phyloP scores from a whole-genome alignment of 2,888 invertebrate genomes.

The Scelioninae gen. 2 region DNA sequence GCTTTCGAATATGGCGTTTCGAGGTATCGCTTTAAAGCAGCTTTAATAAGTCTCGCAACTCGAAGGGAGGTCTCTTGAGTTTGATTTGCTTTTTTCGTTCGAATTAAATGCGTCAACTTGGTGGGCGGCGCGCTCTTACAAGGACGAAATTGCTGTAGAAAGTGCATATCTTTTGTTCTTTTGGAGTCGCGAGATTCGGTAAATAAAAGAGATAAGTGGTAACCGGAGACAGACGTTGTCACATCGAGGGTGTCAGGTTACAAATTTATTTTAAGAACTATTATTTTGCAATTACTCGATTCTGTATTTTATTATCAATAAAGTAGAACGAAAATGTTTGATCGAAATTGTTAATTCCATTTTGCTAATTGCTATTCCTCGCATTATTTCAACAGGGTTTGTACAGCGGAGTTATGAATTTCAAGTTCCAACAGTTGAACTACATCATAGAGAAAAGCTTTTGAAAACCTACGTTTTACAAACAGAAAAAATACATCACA shows the following conservation, averaged over 20 bases:
- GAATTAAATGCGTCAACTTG: conserved; percentile 26
- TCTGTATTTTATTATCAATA: no score
- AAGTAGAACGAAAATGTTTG: no score
- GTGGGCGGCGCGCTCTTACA: background rate
- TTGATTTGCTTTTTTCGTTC: conserved; percentile 20
- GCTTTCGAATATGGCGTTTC: conserved; percentile 6
- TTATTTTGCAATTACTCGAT: no score
- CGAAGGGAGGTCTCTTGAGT: background rate
- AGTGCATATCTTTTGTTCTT: conserved; percentile 1
- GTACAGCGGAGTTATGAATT: no score
- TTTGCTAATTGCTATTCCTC: no score
- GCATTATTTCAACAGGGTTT: no score
- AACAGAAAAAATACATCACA: background rate
- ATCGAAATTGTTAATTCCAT: no score
- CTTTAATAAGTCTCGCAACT: conserved; percentile 28
- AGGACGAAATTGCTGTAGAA: conserved; percentile 1
- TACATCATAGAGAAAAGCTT: background rate
- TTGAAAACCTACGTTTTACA: background rate
- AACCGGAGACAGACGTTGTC: no score
- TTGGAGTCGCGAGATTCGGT: background rate
- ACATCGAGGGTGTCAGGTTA: no score
- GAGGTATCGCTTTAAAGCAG: conserved; percentile 35
- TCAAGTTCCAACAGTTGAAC: background rate
- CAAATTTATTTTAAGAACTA: no score
- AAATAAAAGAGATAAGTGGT: background rate